Conservation (phyloP, 2,888 invertebrate species). For the Xylota segnis region DNA sequence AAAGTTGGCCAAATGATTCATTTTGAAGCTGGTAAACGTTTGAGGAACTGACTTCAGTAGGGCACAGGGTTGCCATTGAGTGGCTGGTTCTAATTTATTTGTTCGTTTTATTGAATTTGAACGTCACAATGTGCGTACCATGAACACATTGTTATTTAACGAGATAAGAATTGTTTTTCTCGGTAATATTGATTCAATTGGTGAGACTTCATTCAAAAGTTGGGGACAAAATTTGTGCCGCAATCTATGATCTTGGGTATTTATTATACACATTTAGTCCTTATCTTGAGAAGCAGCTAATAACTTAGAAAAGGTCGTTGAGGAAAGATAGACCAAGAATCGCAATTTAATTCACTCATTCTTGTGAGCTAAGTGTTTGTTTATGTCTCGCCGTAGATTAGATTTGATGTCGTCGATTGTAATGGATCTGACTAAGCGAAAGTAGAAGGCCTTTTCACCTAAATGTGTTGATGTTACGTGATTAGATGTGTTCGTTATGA, state of each 20-base stretch:
- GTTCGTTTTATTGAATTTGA: too few relatives aligned
- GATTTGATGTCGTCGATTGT: not conserved
- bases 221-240: too few relatives aligned
- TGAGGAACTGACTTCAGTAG: not conserved
- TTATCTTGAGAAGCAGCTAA: not conserved
- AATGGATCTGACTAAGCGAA: conserved; percentile 5
- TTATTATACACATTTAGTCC: not conserved
- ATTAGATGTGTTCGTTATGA: too few relatives aligned
- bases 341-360: not conserved
- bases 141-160: too few relatives aligned
- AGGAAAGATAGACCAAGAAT: not conserved
- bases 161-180: too few relatives aligned
- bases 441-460: not conserved
- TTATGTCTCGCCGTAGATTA: not conserved
- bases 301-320: not conserved
- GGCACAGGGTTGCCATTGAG: not conserved
- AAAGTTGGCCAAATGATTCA: conserved; percentile 5
- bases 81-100: not conserved
- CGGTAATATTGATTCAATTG: too few relatives aligned
- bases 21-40: not conserved
- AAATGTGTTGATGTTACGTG: not conserved
- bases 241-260: conserved; percentile 6
- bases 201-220: conserved; percentile 6
- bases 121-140: too few relatives aligned
- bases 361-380: not conserved